phyloP scores from a whole-genome alignment of 2,113 vertebrate species.

The Clarias batrachus region DNA sequence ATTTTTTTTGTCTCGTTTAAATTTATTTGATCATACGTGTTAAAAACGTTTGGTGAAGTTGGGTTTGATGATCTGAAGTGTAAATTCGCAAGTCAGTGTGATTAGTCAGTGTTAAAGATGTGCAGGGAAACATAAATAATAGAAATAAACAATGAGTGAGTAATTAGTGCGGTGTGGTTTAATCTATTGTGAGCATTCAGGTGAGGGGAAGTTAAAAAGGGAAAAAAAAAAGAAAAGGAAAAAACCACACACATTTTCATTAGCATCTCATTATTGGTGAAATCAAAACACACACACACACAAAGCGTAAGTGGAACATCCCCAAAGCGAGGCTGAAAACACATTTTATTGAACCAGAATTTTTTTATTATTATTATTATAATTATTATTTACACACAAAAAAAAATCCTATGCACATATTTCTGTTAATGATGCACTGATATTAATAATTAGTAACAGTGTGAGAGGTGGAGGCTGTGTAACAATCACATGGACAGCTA shows the following conservation, averaged over 20 bases:
- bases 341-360: slow-evolving; percentile 68
- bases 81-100: background rate
- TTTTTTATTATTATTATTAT: slow-evolving; percentile 43
- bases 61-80: background rate
- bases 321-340: slow-evolving; percentile 50
- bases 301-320: slow-evolving; percentile 59
- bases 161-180: background rate
- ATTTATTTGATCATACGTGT: background rate
- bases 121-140: background rate
- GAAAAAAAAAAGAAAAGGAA: no score
- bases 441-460: slow-evolving; percentile 11
- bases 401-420: slow-evolving; percentile 45
- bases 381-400: slow-evolving; percentile 49
- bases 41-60: background rate
- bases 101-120: background rate
- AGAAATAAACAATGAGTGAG: background rate
- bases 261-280: background rate
- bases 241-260: slow-evolving; percentile 47
- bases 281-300: slow-evolving; percentile 61
- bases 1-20: no score
- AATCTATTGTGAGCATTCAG: background rate
- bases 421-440: background rate
- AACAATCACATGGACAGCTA: slow-evolving; percentile 55
- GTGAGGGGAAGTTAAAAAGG: background rate
- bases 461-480: slow-evolving; percentile 46